phyloP scores from a whole-genome alignment of 2,113 vertebrate species.

The Narcine bancroftii region DNA sequence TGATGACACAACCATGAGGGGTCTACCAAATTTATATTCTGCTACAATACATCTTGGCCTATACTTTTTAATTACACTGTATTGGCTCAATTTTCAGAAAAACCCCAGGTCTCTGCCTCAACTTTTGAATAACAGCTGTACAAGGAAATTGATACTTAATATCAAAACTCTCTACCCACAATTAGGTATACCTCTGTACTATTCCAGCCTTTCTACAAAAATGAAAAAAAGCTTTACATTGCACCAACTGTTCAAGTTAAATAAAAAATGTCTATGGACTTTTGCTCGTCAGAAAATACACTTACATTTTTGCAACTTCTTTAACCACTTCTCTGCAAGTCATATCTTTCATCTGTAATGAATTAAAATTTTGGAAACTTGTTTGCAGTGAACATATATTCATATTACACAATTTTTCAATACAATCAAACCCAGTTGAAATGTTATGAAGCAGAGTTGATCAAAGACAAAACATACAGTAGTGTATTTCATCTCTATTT shows the following conservation, averaged over 20 bases:
- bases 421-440: background rate
- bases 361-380: slow-evolving; percentile 5
- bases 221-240: background rate
- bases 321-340: slow-evolving; percentile 93
- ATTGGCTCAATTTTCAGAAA: background rate
- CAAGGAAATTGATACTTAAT: background rate
- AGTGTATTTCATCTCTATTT: background rate
- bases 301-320: slow-evolving; percentile 98
- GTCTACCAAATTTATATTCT: background rate
- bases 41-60: background rate
- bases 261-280: too few species aligned
- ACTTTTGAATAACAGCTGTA: background rate
- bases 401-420: background rate
- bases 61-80: background rate
- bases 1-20: background rate
- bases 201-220: background rate
- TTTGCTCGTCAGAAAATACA: slow-evolving; percentile 34
- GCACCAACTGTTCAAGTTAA: background rate
- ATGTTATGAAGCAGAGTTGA: background rate
- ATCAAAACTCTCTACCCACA: background rate
- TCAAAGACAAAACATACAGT: background rate
- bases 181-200: background rate
- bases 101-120: background rate
- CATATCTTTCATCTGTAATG: slow-evolving; percentile 87
- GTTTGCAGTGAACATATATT: background rate